These are phyloP conservation scores for Eriocheir sinensis DNA, from an alignment of 1,140 invertebrate species.

Conservation along the genomic window DNA sequence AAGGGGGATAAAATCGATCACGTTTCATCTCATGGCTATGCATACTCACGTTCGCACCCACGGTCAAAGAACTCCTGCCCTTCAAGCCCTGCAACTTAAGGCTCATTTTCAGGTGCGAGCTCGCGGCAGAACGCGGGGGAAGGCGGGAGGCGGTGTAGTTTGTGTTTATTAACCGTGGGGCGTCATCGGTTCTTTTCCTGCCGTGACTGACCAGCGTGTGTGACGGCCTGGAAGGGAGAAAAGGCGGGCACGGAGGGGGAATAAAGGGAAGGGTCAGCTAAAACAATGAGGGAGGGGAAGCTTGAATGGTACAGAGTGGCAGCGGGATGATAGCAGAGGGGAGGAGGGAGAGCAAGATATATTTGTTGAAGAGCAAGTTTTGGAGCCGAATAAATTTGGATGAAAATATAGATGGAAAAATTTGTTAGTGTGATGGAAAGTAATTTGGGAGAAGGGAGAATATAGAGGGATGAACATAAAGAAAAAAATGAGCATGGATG, in stretches of 20 bases:
- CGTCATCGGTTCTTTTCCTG: background rate
- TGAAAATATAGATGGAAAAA: background rate
- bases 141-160: background rate
- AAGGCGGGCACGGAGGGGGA: background rate
- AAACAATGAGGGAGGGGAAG: background rate
- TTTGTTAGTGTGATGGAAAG: background rate
- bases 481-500: background rate
- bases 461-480: background rate
- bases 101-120: background rate
- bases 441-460: background rate
- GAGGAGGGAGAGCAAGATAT: background rate
- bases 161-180: background rate
- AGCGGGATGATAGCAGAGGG: background rate
- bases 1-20: constrained; percentile 24
- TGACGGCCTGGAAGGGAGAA: background rate
- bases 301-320: background rate
- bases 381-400: no score
- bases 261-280: background rate
- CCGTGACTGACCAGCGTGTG: background rate
- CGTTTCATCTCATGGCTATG: constrained; percentile 15
- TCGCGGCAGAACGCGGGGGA: background rate
- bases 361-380: background rate
- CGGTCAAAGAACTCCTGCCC: background rate
- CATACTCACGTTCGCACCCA: background rate
- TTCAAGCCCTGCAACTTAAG: background rate